Evolutionary conservation across 2,797 vertebrate species (phyloP).

Genomic region (Huso huso): DNA sequence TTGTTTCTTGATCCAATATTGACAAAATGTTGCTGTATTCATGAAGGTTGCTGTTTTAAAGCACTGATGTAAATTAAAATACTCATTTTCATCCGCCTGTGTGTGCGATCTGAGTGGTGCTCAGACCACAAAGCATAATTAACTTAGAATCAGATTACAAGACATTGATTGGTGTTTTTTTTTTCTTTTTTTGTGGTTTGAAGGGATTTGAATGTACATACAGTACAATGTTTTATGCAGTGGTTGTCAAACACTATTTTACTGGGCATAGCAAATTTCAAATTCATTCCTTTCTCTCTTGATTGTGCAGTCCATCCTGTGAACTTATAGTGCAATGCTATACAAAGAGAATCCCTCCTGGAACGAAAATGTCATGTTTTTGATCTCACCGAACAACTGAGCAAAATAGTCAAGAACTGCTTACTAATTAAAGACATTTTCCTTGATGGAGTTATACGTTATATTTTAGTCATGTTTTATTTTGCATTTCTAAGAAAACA

Average conservation of each 20-base stretch:
- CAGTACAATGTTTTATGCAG: neutral
- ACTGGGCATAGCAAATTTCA: neutral
- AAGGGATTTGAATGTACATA: neutral
- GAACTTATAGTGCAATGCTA: no score
- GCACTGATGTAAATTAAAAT: constrained; percentile 42
- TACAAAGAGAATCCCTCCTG: no score
- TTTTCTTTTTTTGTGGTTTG: neutral
- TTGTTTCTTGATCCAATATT: constrained; percentile 54
- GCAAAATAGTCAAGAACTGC: no score
- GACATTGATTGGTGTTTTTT: constrained; percentile 33
- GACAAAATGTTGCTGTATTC: constrained; percentile 42
- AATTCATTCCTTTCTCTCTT: neutral
- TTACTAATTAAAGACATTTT: no score
- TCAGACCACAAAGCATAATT: constrained; percentile 32
- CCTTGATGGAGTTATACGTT: no score
- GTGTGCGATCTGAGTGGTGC: constrained; percentile 23
- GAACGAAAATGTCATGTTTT: no score
- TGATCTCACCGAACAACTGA: no score
- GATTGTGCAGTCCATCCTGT: no score
- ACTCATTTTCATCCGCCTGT: constrained; percentile 28
- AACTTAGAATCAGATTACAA: constrained; percentile 38
- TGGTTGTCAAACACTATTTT: neutral
- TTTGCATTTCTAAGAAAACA: no score
- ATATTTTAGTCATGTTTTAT: no score
- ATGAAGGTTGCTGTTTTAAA: constrained; percentile 35